Evolutionary conservation across 2,888 invertebrate species (phyloP), one percentile per base, ranked within the genome.

Genomic region (Sinhomidia bicolor): DNA sequence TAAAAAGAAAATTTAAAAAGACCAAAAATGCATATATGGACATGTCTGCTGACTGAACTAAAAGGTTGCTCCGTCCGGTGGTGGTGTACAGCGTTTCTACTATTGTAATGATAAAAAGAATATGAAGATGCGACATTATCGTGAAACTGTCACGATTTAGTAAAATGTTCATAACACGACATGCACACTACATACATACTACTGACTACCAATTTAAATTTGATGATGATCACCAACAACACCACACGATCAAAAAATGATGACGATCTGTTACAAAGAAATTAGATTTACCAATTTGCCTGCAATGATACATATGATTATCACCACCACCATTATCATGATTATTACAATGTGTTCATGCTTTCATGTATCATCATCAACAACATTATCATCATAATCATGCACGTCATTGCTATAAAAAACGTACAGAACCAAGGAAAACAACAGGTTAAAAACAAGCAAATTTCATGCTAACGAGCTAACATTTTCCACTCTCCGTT

Each of bases 391-490:
- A 57, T 84, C 83, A 76, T 85, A 9, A 47, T 60, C 12, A 68
- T 26, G 71, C 26, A 29, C 12, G 78, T 44, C 78, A 74, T 82
- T 82, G 65, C 82, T 76, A n/a, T n/a, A n/a, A 65, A 82, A 47
- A 65, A 65, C 14, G 17, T 9, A 36, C n/a, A 44, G 26, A 62
- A 62, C 41, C 41, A 20, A 41, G 41, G 10, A 76, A 74, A 47
- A 47, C 26, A 74, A 47, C 47, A 51, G 10, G 76, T 23, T 76
- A n/a, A 80, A 68, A 60, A 81, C 88, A 88, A 88, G 88, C 88
- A 88, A 88, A 88, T 88, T 88, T 88, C 88, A 88, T 88, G 88
- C 88, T 88, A 88, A 88, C 88, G 88, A 88, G 87, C 54, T 23
- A 62, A 76, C 23, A 17, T 76, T 76, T 71, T 60, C 20, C 17